Evolutionary conservation across 2,888 invertebrate species (phyloP).

Genomic region (Drosophila diplacantha): DNA sequence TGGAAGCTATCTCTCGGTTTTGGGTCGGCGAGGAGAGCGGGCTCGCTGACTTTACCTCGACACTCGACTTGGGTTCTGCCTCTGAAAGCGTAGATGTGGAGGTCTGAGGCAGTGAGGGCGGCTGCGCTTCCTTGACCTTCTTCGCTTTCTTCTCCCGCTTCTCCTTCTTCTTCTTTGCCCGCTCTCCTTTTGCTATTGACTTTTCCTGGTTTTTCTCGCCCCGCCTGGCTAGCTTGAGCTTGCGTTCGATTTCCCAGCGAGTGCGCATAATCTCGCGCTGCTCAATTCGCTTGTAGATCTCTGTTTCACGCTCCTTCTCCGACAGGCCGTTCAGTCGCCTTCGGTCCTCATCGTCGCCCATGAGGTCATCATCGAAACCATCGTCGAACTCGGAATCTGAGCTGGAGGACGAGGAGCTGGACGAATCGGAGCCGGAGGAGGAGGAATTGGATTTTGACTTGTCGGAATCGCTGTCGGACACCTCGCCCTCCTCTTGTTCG

Average conservation of each 20-base stretch:
- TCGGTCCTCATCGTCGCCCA: slow-evolving; percentile 97
- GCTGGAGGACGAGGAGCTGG: slow-evolving; percentile 78
- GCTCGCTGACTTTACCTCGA: slow-evolving; percentile 45
- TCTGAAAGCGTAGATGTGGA: slow-evolving; percentile 19
- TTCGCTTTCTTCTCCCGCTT: slow-evolving; percentile 62
- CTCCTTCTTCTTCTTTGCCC: slow-evolving; percentile 78
- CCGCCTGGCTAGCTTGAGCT: slow-evolving; percentile 89
- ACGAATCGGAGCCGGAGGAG: slow-evolving; percentile 53
- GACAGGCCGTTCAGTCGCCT: slow-evolving; percentile 93
- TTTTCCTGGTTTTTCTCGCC: slow-evolving; percentile 81
- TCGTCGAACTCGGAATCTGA: slow-evolving; percentile 95
- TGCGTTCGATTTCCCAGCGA: slow-evolving; percentile 96
- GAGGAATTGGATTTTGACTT: slow-evolving; percentile 51
- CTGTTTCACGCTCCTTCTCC: slow-evolving; percentile 97
- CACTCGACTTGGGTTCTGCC: slow-evolving; percentile 28
- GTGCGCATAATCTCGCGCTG: slow-evolving; percentile 95
- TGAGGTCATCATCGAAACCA: slow-evolving; percentile 97
- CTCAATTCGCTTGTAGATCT: slow-evolving; percentile 97
- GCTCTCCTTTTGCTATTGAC: slow-evolving; percentile 78
- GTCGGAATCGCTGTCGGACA: slow-evolving; percentile 82
- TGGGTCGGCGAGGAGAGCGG: slow-evolving; percentile 46
- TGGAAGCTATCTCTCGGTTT: slow-evolving; percentile 47
- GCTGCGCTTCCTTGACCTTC: slow-evolving; percentile 37
- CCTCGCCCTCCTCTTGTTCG: slow-evolving; percentile 93
- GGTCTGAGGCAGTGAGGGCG: slow-evolving; percentile 28